Evolutionary conservation across 2,113 vertebrate genomes (phyloP).

Genomic region (Regulus satrapa): DNA sequence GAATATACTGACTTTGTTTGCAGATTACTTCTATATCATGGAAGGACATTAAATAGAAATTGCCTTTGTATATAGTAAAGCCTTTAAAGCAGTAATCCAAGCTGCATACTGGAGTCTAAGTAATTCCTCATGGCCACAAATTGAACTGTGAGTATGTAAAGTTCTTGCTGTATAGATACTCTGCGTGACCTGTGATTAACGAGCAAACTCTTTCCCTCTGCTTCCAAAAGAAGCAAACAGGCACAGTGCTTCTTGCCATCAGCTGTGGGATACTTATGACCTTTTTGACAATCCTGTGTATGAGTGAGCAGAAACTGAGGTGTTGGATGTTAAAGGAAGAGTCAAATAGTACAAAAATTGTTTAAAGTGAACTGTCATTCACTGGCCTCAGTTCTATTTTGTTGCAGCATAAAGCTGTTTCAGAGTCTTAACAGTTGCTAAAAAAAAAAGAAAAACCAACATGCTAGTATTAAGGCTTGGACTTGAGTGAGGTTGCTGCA

Average conservation of each 20-base stretch:
- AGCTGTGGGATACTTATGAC: rapidly evolving
- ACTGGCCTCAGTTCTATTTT: neutral
- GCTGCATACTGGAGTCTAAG: neutral
- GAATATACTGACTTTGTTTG: neutral
- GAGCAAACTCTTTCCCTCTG: neutral
- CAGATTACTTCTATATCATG: neutral
- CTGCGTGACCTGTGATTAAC: neutral
- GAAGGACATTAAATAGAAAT: neutral
- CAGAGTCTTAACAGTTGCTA: neutral
- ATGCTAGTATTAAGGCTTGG: neutral
- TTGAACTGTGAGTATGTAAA: neutral
- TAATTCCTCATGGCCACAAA: neutral
- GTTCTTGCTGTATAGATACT: neutral
- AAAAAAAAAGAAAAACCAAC: neutral
- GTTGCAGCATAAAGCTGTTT: neutral
- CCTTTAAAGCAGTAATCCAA: neutral
- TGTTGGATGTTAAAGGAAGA: neutral
- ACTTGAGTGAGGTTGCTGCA: neutral
- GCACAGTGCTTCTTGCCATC: neutral
- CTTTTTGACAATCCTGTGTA: rapidly evolving
- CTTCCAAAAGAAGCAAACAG: neutral
- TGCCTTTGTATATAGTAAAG: neutral
- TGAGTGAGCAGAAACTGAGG: neutral
- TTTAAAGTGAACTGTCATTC: neutral
- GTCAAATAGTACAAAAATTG: neutral